Conservation (phyloP, 2,797 vertebrate species). For the Sebastes goodei region DNA sequence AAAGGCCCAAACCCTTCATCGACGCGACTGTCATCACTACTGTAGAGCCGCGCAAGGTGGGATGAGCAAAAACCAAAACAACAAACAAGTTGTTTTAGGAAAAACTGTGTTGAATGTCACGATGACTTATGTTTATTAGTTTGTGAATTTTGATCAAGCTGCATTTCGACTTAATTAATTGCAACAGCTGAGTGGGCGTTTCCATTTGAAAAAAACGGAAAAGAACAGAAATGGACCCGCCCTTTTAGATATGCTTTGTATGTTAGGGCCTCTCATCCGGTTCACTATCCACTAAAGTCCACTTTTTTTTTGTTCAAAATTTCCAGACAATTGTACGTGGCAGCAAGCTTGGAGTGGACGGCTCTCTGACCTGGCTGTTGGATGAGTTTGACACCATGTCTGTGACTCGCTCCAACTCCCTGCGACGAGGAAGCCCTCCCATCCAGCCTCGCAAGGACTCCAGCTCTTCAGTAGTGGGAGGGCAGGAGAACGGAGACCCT, state of each 20-base stretch:
- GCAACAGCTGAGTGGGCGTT: too few relatives aligned
- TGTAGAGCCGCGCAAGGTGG: slow-evolving; percentile 91
- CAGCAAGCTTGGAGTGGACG: slow-evolving; percentile 87
- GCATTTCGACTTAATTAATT: not conserved
- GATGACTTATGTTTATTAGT: not conserved
- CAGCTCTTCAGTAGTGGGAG: slow-evolving; percentile 58
- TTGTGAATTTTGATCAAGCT: not conserved
- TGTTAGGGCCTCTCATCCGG: too few relatives aligned
- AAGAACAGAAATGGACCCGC: too few relatives aligned
- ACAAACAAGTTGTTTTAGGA: not conserved
- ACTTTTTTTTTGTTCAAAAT: not conserved
- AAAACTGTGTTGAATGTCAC: not conserved
- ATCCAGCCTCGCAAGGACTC: slow-evolving; percentile 77
- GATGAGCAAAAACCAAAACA: not conserved
- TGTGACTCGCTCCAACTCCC: slow-evolving; percentile 93
- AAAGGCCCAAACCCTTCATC: slow-evolving; percentile 92
- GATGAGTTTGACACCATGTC: slow-evolving; percentile 96
- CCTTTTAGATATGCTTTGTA: too few relatives aligned
- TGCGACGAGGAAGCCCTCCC: slow-evolving; percentile 91
- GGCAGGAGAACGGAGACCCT: slow-evolving; percentile 82
- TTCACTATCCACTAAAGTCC: not conserved
- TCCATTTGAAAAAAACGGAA: too few relatives aligned
- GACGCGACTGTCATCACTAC: slow-evolving; percentile 91
- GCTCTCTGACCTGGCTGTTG: slow-evolving; percentile 92
- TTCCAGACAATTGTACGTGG: slow-evolving; percentile 92